phyloP scores from a whole-genome alignment of 2,113 vertebrate genomes.

The Ariopsis seemanni region DNA sequence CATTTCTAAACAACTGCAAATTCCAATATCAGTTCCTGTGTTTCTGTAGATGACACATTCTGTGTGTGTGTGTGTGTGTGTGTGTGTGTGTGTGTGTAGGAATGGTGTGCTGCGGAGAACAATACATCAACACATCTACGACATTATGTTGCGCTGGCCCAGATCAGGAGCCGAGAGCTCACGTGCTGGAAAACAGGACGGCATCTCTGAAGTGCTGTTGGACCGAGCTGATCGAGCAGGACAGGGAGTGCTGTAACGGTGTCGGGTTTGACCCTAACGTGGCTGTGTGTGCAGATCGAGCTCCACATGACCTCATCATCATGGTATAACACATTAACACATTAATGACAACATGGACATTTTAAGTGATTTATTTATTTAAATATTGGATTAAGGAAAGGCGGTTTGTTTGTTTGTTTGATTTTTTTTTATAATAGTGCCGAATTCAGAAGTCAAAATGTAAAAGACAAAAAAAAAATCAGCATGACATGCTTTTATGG shows the following conservation, averaged over 20 bases:
- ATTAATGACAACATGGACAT: neutral
- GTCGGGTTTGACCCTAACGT: constrained; percentile 85
- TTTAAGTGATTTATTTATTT: neutral
- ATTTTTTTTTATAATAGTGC: neutral
- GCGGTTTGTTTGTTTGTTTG: too few relatives aligned
- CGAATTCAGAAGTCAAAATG: neutral
- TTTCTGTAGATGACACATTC: too few relatives aligned
- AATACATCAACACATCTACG: constrained; percentile 84
- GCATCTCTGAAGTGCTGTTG: constrained; percentile 85
- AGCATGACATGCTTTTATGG: neutral
- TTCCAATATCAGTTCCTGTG: too few relatives aligned
- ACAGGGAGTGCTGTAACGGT: constrained; percentile 85
- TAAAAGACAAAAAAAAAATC: neutral
- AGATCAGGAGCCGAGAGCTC: constrained; percentile 77
- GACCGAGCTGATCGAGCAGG: constrained; percentile 83
- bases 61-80: constrained; percentile 49
- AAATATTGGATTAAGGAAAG: neutral
- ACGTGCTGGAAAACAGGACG: constrained; percentile 78
- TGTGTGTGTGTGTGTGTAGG: constrained; percentile 70
- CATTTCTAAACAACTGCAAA: too few relatives aligned
- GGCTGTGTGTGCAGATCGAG: constrained; percentile 86
- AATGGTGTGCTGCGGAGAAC: constrained; percentile 85
- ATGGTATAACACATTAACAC: constrained; percentile 73
- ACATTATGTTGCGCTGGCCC: constrained; percentile 83
- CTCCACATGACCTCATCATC: constrained; percentile 76